Evolutionary conservation across 2,113 vertebrate species (phyloP).

Genomic region (Suricata suricatta): DNA sequence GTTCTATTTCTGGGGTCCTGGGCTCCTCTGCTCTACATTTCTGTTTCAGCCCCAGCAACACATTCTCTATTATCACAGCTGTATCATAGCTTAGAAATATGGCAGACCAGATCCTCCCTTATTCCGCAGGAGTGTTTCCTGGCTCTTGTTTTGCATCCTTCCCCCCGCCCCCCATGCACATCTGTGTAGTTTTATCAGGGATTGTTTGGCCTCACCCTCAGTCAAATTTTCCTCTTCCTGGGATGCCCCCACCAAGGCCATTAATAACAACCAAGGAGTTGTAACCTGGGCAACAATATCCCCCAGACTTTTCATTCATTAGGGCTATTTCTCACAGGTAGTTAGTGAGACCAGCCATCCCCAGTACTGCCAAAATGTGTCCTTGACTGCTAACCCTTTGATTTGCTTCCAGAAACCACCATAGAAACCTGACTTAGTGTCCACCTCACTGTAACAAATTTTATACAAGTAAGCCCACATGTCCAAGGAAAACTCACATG

Average conservation of each 20-base stretch:
- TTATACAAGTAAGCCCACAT: background rate
- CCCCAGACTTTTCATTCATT: background rate
- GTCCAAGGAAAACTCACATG: background rate
- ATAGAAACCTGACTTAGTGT: background rate
- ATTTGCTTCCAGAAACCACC: conserved; percentile 15
- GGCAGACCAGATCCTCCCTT: background rate
- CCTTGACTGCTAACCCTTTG: background rate
- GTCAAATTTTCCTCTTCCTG: background rate
- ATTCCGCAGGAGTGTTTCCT: background rate
- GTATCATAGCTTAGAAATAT: background rate
- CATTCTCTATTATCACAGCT: background rate
- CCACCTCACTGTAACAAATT: background rate
- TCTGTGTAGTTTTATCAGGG: background rate
- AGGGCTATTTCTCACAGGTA: background rate
- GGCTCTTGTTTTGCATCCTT: background rate
- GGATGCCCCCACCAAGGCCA: background rate
- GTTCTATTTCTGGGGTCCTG: background rate
- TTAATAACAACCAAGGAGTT: background rate
- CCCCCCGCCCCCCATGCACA: background rate
- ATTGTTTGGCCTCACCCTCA: background rate
- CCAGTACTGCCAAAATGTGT: background rate
- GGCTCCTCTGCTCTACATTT: background rate
- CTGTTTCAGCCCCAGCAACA: background rate
- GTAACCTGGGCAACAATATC: background rate
- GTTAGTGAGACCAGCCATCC: background rate